Evolutionary conservation across 2,797 vertebrate species (phyloP).

Genomic region (Diplodus puntazzo): DNA sequence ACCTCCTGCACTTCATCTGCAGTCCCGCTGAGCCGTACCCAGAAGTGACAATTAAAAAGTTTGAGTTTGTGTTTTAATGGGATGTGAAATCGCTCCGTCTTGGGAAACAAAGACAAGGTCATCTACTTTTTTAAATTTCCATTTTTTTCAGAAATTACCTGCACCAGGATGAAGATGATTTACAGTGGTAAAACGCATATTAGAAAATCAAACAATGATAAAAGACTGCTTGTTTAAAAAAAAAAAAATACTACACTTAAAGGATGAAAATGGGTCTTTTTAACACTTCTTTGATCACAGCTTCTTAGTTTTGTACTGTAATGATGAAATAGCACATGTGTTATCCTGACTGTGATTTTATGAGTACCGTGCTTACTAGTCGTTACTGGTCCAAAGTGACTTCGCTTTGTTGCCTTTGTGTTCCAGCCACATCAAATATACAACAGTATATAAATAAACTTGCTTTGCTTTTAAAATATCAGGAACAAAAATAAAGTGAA

Average conservation of each 20-base stretch:
- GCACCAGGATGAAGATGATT: not conserved
- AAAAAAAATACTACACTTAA: not conserved
- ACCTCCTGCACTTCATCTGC: conserved; percentile 12
- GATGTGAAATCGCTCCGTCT: not conserved
- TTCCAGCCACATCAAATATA: not conserved
- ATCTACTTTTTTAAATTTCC: not conserved
- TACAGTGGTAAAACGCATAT: not conserved
- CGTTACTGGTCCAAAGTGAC: not conserved
- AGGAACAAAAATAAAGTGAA: not conserved
- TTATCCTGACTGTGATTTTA: not conserved
- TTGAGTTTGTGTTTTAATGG: not conserved
- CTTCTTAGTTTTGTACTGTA: too few relatives aligned
- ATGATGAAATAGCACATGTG: not conserved
- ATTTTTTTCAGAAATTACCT: not conserved
- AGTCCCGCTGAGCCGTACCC: conserved; percentile 2
- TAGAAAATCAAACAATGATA: not conserved
- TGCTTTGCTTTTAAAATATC: not conserved
- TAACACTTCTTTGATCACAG: not conserved
- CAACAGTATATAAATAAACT: not conserved
- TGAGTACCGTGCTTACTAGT: not conserved
- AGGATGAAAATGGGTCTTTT: not conserved
- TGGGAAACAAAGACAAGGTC: not conserved
- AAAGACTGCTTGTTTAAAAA: not conserved
- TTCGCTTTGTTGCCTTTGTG: not conserved
- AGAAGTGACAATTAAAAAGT: conserved; percentile 36